A percentile compares a stretch with the other conserved stretches of the same genome.
Evolutionary conservation across 2,797 vertebrate genomes (phyloP).

Genomic region (Australoheros facetus): DNA sequence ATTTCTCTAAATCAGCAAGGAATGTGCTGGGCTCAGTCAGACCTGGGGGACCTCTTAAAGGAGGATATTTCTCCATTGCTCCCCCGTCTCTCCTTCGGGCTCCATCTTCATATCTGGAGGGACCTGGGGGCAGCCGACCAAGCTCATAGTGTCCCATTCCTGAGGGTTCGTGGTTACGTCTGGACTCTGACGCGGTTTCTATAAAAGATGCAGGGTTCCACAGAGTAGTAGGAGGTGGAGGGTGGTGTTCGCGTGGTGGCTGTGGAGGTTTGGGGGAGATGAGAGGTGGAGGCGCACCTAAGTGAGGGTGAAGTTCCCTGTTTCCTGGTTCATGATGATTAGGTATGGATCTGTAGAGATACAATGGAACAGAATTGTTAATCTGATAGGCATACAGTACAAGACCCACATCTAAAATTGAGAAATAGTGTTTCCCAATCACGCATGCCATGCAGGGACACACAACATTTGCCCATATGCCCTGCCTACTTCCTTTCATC

Average conservation of each 20-base stretch:
- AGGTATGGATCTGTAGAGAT: conserved; percentile 79
- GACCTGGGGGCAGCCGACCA: conserved; percentile 74
- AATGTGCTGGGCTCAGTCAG: conserved; percentile 83
- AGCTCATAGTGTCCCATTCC: conserved; percentile 83
- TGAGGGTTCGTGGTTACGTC: conserved; percentile 82
- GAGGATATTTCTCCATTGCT: conserved; percentile 85
- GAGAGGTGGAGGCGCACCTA: conserved; percentile 93
- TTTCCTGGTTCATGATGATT: conserved; percentile 86
- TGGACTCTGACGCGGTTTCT: conserved; percentile 85
- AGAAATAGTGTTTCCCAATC: conserved; percentile 21
- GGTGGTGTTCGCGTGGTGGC: conserved; percentile 81
- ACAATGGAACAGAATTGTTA: conserved; percentile 15
- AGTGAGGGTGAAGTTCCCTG: conserved; percentile 87
- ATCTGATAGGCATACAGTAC: conserved; percentile 22
- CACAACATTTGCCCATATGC: conserved; percentile 6
- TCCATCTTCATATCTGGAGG: conserved; percentile 85
- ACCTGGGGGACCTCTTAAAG: conserved; percentile 72
- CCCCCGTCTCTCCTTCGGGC: conserved; percentile 79
- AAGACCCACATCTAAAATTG: not conserved
- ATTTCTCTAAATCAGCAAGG: conserved; percentile 93
- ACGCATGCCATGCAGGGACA: conserved; percentile 10
- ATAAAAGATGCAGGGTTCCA: conserved; percentile 95
- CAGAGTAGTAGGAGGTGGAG: conserved; percentile 86
- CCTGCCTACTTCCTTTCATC: conserved; percentile 35
- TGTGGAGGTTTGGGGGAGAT: conserved; percentile 95